phyloP scores from a whole-genome alignment of 2,797 vertebrate species.

The Peromyscus attwateri region DNA sequence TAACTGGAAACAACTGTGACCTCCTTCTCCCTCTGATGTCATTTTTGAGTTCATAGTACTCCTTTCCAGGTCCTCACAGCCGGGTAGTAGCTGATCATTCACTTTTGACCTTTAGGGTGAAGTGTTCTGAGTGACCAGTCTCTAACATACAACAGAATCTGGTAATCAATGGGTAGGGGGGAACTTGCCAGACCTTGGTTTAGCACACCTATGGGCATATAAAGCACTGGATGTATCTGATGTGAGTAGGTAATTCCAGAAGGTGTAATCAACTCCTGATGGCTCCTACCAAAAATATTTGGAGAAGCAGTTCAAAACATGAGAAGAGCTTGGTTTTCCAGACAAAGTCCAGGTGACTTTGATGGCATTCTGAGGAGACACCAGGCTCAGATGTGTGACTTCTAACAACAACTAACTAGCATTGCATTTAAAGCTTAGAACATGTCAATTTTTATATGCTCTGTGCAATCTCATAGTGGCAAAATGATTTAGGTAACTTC shows the following conservation, averaged over 20 bases:
- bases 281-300: not conserved
- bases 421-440: not conserved
- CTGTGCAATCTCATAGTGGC: not conserved
- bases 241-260: not conserved
- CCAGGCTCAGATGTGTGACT: fast-evolving
- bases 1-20: not conserved
- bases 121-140: not conserved
- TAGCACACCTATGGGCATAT: not conserved
- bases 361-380: not conserved
- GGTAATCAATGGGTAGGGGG: not conserved
- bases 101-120: not conserved
- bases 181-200: not conserved
- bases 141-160: not conserved
- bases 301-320: not conserved
- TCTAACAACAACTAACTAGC: not conserved
- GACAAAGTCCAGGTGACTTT: not conserved
- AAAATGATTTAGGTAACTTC: not conserved
- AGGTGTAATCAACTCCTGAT: not conserved
- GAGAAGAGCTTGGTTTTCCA: not conserved
- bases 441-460: not conserved
- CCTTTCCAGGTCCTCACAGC: not conserved
- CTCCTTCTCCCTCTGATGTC: not conserved
- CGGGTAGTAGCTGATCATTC: not conserved
- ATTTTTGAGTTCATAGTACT: not conserved
- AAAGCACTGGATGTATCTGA: not conserved